Conservation (phyloP, 1,140 invertebrate genomes). For the Goniozus legneri region DNA sequence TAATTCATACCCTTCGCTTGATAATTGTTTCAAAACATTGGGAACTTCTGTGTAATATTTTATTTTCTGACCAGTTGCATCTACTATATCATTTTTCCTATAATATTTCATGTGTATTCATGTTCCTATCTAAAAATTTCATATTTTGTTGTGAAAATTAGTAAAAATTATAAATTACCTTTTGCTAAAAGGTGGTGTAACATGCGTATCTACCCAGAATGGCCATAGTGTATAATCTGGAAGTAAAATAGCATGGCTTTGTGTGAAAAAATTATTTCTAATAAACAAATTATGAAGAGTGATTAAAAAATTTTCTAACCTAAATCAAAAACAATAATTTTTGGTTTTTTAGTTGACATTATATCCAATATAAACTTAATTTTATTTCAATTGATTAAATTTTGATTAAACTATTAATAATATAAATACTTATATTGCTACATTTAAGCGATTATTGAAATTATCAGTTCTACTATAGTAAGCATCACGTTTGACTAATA, state of each 20-base stretch:
- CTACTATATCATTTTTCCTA: constrained; percentile 55
- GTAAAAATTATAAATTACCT: too few relatives aligned
- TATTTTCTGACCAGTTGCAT: constrained; percentile 53
- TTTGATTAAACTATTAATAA: too few relatives aligned
- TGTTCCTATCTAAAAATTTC: constrained; percentile 4
- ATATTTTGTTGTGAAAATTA: constrained; percentile 9
- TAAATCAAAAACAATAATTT: constrained; percentile 59
- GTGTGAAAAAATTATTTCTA: constrained; percentile 4
- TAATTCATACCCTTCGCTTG: constrained; percentile 57
- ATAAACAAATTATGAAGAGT: constrained; percentile 2
- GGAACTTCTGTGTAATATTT: constrained; percentile 62
- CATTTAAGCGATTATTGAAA: too few relatives aligned
- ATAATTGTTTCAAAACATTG: constrained; percentile 59
- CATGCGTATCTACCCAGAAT: constrained; percentile 73
- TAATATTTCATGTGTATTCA: constrained; percentile 15
- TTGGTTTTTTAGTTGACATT: too few relatives aligned
- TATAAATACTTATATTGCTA: too few relatives aligned
- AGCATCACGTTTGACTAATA: too few relatives aligned
- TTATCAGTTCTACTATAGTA: too few relatives aligned
- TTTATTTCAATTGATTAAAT: too few relatives aligned
- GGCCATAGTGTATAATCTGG: constrained; percentile 77
- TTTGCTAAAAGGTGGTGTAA: constrained; percentile 63
- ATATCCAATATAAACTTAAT: too few relatives aligned
- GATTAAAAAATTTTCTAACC: constrained; percentile 40
- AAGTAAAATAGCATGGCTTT: too few relatives aligned